These are phyloP conservation scores for Diacarnus erythraeanus DNA, from an alignment of 37 sponge, comb jelly and placozoan genomes.

Conservation along the genomic window DNA sequence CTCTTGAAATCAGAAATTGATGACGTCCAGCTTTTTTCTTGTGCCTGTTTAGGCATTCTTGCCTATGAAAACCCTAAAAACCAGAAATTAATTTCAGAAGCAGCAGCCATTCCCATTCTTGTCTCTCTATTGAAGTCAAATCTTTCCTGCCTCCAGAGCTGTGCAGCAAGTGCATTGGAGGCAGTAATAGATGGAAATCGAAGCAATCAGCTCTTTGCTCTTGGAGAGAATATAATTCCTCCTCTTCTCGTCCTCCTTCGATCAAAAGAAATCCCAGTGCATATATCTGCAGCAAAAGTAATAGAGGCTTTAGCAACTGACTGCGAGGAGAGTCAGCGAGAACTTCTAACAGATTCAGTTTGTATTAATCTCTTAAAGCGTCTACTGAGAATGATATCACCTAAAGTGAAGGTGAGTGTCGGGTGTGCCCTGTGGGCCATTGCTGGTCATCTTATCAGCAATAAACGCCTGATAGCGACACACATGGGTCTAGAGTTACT, in stretches of 20 bases:
- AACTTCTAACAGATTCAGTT: slow-evolving; percentile 18
- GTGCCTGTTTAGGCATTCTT: slow-evolving; percentile 61
- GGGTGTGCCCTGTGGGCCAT: slow-evolving; percentile 87
- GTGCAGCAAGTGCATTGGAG: slow-evolving; percentile 44
- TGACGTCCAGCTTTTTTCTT: slow-evolving; percentile 61
- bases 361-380: slow-evolving; percentile 64
- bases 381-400: slow-evolving; percentile 64
- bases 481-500: slow-evolving; percentile 79
- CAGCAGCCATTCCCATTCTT: slow-evolving; percentile 23
- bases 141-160: slow-evolving; percentile 28
- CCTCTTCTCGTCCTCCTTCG: slow-evolving; percentile 60
- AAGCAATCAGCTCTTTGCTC: slow-evolving; percentile 54
- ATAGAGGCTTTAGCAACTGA: slow-evolving; percentile 58
- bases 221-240: slow-evolving; percentile 20
- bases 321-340: slow-evolving; percentile 54
- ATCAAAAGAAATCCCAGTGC: slow-evolving; percentile 41
- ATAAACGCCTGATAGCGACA: slow-evolving; percentile 60
- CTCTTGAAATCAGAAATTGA: slow-evolving; percentile 46
- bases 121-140: slow-evolving; percentile 30
- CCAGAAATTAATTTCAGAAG: slow-evolving; percentile 29
- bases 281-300: slow-evolving; percentile 72
- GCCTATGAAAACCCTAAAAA: slow-evolving; percentile 35
- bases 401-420: slow-evolving; percentile 68
- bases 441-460: slow-evolving; percentile 64
- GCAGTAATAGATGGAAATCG: slow-evolving; percentile 35